phyloP scores from a whole-genome alignment of 2,888 invertebrate species.

The Atherix ibis region DNA sequence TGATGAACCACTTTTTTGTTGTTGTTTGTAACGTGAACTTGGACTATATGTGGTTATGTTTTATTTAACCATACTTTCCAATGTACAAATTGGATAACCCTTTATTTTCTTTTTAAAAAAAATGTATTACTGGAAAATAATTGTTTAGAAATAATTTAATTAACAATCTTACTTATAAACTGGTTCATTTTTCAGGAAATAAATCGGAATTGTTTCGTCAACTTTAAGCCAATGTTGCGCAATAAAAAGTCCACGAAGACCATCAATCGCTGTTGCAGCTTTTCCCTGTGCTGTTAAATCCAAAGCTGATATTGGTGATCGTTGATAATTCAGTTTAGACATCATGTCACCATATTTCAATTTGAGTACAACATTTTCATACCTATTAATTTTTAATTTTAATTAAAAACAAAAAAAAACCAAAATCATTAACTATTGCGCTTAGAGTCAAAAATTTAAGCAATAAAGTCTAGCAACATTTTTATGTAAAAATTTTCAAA shows the following conservation, averaged over 20 bases:
- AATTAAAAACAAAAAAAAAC: not conserved
- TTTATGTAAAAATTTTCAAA: not conserved
- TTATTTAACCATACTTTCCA: too few species aligned
- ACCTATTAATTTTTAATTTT: too few species aligned
- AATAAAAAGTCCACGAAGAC: conserved; percentile 6
- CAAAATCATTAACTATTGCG: too few species aligned
- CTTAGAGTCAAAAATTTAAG: too few species aligned
- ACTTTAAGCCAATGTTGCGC: conserved; percentile 9
- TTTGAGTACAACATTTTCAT: not conserved
- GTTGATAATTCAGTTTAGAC: conserved; percentile 4
- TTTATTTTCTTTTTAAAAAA: too few species aligned
- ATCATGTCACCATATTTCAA: not conserved
- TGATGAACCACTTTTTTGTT: too few species aligned
- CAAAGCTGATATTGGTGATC: conserved; percentile 7
- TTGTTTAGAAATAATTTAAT: not conserved
- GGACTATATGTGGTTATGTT: too few species aligned
- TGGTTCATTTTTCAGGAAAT: not conserved
- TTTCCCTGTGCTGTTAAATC: conserved; percentile 7
- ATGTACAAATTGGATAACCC: too few species aligned
- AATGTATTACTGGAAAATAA: too few species aligned
- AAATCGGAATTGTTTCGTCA: conserved; percentile 9
- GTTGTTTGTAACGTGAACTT: too few species aligned
- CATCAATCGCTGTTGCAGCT: conserved; percentile 8
- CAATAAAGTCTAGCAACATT: not conserved
- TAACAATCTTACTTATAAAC: conserved; percentile 3